Base-by-base conservation (phyloP, 2,888 invertebrate species). In the Drosophila anceps region DNA sequence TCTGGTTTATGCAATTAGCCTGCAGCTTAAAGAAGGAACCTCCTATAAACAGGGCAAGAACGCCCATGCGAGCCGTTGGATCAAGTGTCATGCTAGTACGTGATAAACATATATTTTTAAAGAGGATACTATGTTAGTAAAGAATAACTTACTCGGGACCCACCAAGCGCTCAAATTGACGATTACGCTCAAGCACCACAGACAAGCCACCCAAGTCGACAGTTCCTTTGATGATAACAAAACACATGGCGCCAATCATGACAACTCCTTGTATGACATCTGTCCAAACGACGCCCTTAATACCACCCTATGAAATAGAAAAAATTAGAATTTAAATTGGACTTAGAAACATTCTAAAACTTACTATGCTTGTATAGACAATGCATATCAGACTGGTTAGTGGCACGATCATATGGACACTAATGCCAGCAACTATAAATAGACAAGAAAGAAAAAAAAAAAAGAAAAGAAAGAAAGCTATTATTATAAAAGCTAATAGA, bases 311-410 rank as follows among this genome's bases (percentile, higher is more conserved):
- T 10, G 2, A 8, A 12, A 31, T 7, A 0, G 0, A 9, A 9
- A 9, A 9, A 15, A 9, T 15, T 7, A 12, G 31, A 33, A 9
- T 24, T 51, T 24, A 0, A 35, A 9, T 10, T 4, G 7, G 9
- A 24, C 18, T 18, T 18, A 13, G 12, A 18, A 13, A 9, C 3
- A 13, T 4, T 7, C 6, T n/a, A 7, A 4, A 12, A 96, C 88
- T 97, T 96, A 94, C 97, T 96, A 76, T 96, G 64, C 97, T 96
- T 0, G 98, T 98, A 93, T 98, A 98, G 93, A 98, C 96, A 83
- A 98, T 98, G 93, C 96, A 78, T 95, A 92, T 90, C 27, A 96
- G 92, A 91, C 97, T 97, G 5, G 97, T 96, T 15, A 96, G 94
- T 0, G 97, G 96, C 0, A 97, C 96, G 12, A 97, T 95, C 24